Percentiles rank a stretch among this genome's conserved stretches.
Conservation (phyloP, 1,140 invertebrate genomes). For the Ladona fulva region DNA sequence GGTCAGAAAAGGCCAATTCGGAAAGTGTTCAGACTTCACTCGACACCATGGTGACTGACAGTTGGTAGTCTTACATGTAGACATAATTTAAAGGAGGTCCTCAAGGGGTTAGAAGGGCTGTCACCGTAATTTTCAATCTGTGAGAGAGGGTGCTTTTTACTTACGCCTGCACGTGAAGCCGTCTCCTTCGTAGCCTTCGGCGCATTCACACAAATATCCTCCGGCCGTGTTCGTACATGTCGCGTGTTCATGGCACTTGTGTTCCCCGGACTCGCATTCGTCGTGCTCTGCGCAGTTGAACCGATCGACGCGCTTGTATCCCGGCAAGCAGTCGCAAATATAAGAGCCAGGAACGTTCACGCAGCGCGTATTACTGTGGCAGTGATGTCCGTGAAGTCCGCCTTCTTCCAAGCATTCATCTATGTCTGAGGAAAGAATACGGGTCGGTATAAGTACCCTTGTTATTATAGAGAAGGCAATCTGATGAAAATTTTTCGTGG, state of each 20-base stretch:
- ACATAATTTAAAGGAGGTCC: no score
- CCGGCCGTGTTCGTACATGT: constrained; percentile 78
- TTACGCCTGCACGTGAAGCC: constrained; percentile 72
- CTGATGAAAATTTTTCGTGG: no score
- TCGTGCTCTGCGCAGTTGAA: constrained; percentile 74
- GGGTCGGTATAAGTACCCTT: no score
- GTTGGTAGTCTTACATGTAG: no score
- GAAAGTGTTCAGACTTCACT: no score
- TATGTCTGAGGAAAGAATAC: constrained; percentile 50
- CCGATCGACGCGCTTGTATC: constrained; percentile 63
- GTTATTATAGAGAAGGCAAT: no score
- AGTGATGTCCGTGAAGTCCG: constrained; percentile 67
- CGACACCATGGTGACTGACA: no score
- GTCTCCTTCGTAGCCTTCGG: constrained; percentile 70
- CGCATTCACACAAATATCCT: constrained; percentile 74
- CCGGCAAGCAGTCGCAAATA: constrained; percentile 70
- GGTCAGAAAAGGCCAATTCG: no score
- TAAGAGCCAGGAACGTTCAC: constrained; percentile 71
- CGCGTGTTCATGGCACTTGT: constrained; percentile 67
- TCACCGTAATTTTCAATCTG: no score
- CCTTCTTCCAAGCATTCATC: constrained; percentile 69
- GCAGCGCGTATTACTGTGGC: constrained; percentile 68
- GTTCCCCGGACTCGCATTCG: constrained; percentile 59
- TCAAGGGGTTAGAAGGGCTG: no score
- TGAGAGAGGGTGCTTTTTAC: constrained; percentile 28